Base-by-base conservation (phyloP, 2,888 invertebrate species). In the Augochlorella aurata region DNA sequence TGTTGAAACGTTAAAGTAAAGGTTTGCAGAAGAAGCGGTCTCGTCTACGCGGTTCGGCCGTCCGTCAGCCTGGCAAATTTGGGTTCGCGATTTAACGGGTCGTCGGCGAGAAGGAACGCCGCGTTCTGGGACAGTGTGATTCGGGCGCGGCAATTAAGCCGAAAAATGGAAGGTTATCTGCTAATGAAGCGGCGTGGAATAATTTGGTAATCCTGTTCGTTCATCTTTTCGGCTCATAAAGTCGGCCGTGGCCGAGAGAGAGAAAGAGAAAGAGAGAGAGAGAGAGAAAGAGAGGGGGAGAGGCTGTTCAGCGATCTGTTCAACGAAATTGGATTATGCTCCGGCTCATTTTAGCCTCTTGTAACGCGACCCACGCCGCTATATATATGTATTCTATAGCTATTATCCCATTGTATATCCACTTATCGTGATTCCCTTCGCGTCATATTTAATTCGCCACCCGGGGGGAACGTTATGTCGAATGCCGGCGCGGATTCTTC, bases 321-420 rank as follows among this genome's bases (percentile, higher is more conserved):
- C 83, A 47, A 74, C 68, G 45, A 83, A 84, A 84, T 84, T 81
- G 84, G 81, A 84, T 83, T 84, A 83, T 74, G 72, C 66, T 58
- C 61, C 21, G 70, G 78, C 81, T 80, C 77, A 74, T 81, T 81
- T 84, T 78, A 74, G 69, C 80, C 83, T 79, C 68, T 70, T 79
- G 82, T 82, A 82, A 83, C 83, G 50, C 74, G 70, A 72, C 47
- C 67, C 73, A 54, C 75, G 67, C 61, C 47, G 24, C 67, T 29
- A 45, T 61, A 68, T 74, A 72, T 72, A 65, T 14, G 38, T 38
- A 63, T 63, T 63, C 38, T 18, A 38, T 44, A 44, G 12, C 18
- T n/a, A 65, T 77, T 70, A 69, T 58, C 24, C 74, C 58, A n/a
- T 29, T 67, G 63, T 81, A 72, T 72, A 66, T 29, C 65, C 75